phyloP scores from a whole-genome alignment of 2,888 invertebrate genomes.

The Selenia dentaria region DNA sequence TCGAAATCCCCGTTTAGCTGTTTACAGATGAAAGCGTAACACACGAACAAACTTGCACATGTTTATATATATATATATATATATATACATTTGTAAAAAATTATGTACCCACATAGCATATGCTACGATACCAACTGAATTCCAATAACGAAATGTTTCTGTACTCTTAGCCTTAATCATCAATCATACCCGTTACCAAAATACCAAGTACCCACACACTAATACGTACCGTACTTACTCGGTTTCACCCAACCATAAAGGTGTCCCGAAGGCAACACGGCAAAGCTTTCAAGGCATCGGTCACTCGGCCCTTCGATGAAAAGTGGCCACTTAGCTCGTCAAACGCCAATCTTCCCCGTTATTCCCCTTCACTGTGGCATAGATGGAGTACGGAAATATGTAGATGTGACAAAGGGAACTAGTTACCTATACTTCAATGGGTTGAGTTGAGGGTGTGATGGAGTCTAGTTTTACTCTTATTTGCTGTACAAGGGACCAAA shows the following conservation, averaged over 20 bases:
- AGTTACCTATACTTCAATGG: constrained; percentile 4
- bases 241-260: constrained; percentile 33
- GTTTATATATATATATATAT: too few relatives aligned
- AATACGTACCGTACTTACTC: background rate
- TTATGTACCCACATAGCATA: too few relatives aligned
- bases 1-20: too few relatives aligned
- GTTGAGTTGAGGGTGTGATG: background rate
- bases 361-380: constrained; percentile 44
- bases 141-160: too few relatives aligned
- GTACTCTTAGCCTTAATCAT: too few relatives aligned
- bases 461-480: too few relatives aligned
- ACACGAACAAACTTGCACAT: too few relatives aligned
- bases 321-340: constrained; percentile 81
- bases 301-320: constrained; percentile 75
- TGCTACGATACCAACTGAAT: too few relatives aligned
- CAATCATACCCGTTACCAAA: constrained; percentile 5
- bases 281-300: constrained; percentile 79
- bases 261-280: constrained; percentile 66
- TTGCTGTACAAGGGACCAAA: too few relatives aligned
- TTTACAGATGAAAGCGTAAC: too few relatives aligned
- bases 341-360: constrained; percentile 69
- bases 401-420: constrained; percentile 22
- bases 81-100: too few relatives aligned
- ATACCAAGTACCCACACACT: constrained; percentile 1
- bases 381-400: constrained; percentile 28